Evolutionary conservation across 2,888 invertebrate genomes (phyloP), one percentile per base, ranked within the genome.

Genomic region (Brenthis daphne): DNA sequence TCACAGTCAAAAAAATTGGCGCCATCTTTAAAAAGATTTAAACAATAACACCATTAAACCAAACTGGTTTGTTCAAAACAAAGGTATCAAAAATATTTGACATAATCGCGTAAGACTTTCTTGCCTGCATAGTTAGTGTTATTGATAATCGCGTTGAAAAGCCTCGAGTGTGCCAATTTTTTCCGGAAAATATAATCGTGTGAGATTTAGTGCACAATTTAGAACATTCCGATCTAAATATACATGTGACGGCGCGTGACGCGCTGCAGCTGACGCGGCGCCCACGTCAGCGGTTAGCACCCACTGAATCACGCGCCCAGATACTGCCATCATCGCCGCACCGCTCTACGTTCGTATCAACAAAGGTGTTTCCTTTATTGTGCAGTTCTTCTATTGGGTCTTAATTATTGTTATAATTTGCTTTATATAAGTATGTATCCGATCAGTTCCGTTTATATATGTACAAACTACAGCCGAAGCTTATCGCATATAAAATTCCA

Each of bases 171-270:
- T 57, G 85, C 88, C 89, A 89, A 82, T 74, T 68, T 82, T 82
- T 81, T 85, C 84, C 85, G 86, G 88, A 88, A 88, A 85, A 83
- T 75, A 82, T 82, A 85, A 81, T 80, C 80, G 79, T 78, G 81
- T 80, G 77, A 79, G 80, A 80, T 82, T 20, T 20, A 20, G 80
- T 80, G 76, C 77, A 77, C 80, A 84, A 86, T 86, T 88, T 86
- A 83, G 78, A 77, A 85, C 84, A 88, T 88, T 88, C 87, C 85
- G 70, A 79, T 87, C 90, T 90, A 92, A 89, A 91, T 89, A 87
- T 91, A 90, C 81, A 73, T 77, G 84, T 89, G 90, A 89, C 83
- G 76, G 68, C 61, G 70, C 53, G 81, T 90, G 91, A 90, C 89
- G 91, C 82, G 82, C 75, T 82, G 80, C 83, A 85, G 85, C 84